A percentile compares a stretch with the other conserved stretches of the same genome.
phyloP scores from a whole-genome alignment of 2,797 vertebrate genomes.

The Ataeniobius toweri region DNA sequence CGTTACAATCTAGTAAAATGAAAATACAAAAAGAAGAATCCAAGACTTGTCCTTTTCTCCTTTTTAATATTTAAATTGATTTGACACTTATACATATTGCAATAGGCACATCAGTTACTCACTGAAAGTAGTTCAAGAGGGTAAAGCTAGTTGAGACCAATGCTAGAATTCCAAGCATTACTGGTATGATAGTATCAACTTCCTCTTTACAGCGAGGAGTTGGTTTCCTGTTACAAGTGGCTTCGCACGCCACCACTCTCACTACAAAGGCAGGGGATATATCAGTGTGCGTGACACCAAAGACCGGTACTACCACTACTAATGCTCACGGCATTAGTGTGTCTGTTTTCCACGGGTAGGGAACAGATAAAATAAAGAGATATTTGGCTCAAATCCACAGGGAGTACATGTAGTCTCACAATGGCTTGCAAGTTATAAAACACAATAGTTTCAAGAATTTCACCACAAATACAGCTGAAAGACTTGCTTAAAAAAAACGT shows the following conservation, averaged over 20 bases:
- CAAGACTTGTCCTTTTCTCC: neutral
- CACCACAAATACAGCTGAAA: neutral
- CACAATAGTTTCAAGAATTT: neutral
- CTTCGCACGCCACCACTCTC: slow-evolving; percentile 57
- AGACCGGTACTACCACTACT: neutral
- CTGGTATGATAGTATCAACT: slow-evolving; percentile 43
- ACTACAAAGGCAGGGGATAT: slow-evolving; percentile 10
- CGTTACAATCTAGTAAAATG: neutral
- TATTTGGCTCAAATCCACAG: slow-evolving; percentile 15
- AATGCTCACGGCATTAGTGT: neutral
- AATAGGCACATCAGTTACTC: neutral
- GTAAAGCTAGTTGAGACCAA: slow-evolving; percentile 4
- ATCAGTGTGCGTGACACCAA: slow-evolving; percentile 20
- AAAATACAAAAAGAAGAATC: neutral
- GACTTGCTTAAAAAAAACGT: neutral
- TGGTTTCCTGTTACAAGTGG: slow-evolving; percentile 46
- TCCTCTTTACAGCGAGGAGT: slow-evolving; percentile 22
- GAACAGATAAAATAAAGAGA: slow-evolving; percentile 39
- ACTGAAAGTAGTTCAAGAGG: neutral
- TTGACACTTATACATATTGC: neutral
- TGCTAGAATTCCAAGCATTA: slow-evolving; percentile 31
- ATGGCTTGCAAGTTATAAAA: slow-evolving; percentile 14
- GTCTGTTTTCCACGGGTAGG: slow-evolving; percentile 7
- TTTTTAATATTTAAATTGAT: neutral
- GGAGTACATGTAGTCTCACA: neutral